A percentile compares a stretch with the other conserved stretches of the same genome.
phyloP scores from a whole-genome alignment of 2,888 invertebrate species.

The Hemistola chrysoprasaria region DNA sequence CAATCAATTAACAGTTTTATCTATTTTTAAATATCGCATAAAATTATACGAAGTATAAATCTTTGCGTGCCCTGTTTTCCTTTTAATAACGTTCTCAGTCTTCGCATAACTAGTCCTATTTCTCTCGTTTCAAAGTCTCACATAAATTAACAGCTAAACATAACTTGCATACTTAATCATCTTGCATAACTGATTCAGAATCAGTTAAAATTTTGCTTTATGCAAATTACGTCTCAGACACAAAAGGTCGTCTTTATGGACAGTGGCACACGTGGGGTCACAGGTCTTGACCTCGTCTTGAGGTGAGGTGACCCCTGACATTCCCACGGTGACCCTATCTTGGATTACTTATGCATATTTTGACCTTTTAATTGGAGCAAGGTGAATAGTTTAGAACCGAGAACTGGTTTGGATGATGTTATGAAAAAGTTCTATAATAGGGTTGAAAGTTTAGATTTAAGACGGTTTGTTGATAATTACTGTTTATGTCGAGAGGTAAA shows the following conservation, averaged over 20 bases:
- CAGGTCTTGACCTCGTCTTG: constrained; percentile 65
- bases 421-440: no score
- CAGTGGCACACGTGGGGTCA: constrained; percentile 67
- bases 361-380: constrained; percentile 26
- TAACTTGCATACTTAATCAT: constrained; percentile 24
- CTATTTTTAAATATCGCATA: no score
- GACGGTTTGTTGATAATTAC: not conserved
- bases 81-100: no score
- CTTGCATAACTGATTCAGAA: constrained; percentile 20
- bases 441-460: constrained; percentile 1
- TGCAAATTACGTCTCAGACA: constrained; percentile 49
- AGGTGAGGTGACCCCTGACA: constrained; percentile 63
- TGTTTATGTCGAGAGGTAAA: no score
- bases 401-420: constrained; percentile 1
- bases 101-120: no score
- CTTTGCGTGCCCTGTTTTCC: no score
- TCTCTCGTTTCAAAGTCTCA: constrained; percentile 8
- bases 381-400: constrained; percentile 20
- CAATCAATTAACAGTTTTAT: no score
- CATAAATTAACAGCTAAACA: constrained; percentile 18
- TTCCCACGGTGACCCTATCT: constrained; percentile 65
- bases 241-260: constrained; percentile 39
- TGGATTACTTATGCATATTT: constrained; percentile 22
- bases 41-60: no score
- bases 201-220: constrained; percentile 51